Percentiles rank a stretch among this genome's conserved stretches.
phyloP scores from a whole-genome alignment of 2,113 vertebrate species.

The Gymnobelideus leadbeateri region DNA sequence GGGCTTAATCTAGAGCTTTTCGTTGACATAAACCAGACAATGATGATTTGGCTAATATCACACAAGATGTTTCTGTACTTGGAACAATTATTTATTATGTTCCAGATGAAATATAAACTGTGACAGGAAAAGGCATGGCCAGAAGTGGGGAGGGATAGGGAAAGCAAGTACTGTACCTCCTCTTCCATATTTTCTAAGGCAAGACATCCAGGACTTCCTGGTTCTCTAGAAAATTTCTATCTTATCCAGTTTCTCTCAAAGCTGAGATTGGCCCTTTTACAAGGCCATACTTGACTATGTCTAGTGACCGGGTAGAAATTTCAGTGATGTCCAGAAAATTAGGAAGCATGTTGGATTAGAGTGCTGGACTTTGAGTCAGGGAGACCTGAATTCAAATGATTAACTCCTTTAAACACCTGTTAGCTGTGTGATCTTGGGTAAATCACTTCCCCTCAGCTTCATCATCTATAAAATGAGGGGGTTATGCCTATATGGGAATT shows the following conservation, averaged over 20 bases:
- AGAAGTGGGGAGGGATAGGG: neutral
- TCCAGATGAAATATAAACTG: neutral
- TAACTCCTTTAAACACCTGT: neutral
- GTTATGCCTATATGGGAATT: neutral
- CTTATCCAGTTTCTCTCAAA: neutral
- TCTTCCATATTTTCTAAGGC: neutral
- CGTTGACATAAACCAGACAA: neutral
- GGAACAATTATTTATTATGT: conserved; percentile 9
- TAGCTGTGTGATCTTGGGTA: neutral
- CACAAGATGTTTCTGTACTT: neutral
- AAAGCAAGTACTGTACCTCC: neutral
- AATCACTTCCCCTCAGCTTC: neutral
- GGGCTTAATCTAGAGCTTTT: neutral
- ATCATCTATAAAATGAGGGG: neutral
- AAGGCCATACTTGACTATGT: neutral
- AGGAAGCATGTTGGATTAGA: neutral
- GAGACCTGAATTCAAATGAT: neutral
- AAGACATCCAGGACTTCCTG: neutral
- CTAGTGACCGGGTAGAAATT: neutral
- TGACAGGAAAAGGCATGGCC: neutral
- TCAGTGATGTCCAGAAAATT: neutral
- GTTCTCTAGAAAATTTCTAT: neutral
- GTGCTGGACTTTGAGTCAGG: neutral
- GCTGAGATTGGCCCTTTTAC: neutral
- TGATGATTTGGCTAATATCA: neutral